Conservation (phyloP, 1,140 invertebrate species). For the Octopus sinensis region DNA sequence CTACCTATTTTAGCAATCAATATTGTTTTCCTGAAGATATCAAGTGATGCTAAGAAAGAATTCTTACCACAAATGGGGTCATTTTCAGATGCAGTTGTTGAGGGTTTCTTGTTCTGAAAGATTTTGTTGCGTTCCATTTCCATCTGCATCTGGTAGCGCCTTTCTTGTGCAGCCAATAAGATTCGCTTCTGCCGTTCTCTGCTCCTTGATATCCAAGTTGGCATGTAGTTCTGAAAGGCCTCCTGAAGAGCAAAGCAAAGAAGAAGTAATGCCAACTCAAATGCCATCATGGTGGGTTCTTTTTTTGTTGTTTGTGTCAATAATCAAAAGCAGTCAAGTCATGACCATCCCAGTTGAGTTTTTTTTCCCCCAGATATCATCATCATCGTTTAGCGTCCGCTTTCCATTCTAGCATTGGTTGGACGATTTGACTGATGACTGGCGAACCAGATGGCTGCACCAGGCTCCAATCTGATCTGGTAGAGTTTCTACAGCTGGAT, state of each 20-base stretch:
- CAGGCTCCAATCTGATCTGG: too few species aligned
- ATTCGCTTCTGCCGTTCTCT: slow-evolving; percentile 47
- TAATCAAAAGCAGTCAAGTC: too few species aligned
- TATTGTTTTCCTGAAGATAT: neutral
- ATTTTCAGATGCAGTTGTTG: slow-evolving; percentile 31
- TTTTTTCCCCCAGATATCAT: too few species aligned
- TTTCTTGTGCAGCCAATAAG: slow-evolving; percentile 39
- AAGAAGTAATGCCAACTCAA: too few species aligned
- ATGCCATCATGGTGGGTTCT: too few species aligned
- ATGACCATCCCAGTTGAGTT: too few species aligned
- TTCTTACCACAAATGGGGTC: slow-evolving; percentile 48
- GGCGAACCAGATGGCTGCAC: too few species aligned
- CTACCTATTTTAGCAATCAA: neutral
- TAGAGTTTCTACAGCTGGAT: too few species aligned
- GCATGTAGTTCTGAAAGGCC: slow-evolving; percentile 40
- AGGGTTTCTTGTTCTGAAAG: slow-evolving; percentile 37
- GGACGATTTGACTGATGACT: too few species aligned
- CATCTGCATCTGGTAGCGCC: slow-evolving; percentile 40
- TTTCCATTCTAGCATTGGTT: too few species aligned
- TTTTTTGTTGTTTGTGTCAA: too few species aligned
- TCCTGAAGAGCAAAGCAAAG: slow-evolving; percentile 35
- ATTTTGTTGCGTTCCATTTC: slow-evolving; percentile 40
- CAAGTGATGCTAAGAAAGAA: slow-evolving; percentile 5
- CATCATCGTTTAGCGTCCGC: too few species aligned
- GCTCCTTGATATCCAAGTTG: slow-evolving; percentile 39